These are phyloP conservation scores for Cosmia trapezina DNA, from an alignment of 2,888 invertebrate genomes.

Conservation along the genomic window DNA sequence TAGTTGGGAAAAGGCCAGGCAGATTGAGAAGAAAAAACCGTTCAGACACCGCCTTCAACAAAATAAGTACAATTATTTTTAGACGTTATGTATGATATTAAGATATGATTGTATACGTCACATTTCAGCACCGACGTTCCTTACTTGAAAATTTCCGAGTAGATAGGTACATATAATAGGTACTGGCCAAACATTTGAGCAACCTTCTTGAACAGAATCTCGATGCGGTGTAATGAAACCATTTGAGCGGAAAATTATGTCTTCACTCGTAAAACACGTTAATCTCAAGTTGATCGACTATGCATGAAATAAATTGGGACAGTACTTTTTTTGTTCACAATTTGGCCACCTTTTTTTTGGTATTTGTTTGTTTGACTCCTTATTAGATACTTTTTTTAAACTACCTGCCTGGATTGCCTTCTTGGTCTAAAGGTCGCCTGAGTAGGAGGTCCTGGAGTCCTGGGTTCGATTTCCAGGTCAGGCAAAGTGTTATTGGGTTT, in stretches of 20 bases:
- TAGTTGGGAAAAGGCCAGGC: not conserved
- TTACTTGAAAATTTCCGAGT: conserved; percentile 35
- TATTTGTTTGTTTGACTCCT: not conserved
- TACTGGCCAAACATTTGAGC: conserved; percentile 36
- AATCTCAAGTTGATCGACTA: conserved; percentile 28
- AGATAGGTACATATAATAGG: not conserved
- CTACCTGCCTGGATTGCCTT: not conserved
- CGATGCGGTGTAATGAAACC: conserved; percentile 48
- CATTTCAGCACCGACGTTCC: not conserved
- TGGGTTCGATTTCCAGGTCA: not conserved
- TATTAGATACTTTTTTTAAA: too few relatives aligned
- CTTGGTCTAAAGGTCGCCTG: not conserved
- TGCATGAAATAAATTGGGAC: conserved; percentile 13
- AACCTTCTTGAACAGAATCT: conserved; percentile 31
- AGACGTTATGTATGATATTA: too few relatives aligned
- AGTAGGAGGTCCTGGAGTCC: not conserved
- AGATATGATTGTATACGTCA: conserved; percentile 7
- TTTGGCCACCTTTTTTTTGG: not conserved
- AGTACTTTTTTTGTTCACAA: not conserved
- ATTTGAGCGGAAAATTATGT: conserved; percentile 55
- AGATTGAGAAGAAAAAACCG: not conserved
- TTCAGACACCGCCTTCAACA: not conserved
- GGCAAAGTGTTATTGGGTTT: too few relatives aligned
- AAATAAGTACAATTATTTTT: not conserved
- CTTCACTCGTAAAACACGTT: conserved; percentile 30